phyloP scores from a whole-genome alignment of 2,888 invertebrate species.

The Parnassius glacialis region DNA sequence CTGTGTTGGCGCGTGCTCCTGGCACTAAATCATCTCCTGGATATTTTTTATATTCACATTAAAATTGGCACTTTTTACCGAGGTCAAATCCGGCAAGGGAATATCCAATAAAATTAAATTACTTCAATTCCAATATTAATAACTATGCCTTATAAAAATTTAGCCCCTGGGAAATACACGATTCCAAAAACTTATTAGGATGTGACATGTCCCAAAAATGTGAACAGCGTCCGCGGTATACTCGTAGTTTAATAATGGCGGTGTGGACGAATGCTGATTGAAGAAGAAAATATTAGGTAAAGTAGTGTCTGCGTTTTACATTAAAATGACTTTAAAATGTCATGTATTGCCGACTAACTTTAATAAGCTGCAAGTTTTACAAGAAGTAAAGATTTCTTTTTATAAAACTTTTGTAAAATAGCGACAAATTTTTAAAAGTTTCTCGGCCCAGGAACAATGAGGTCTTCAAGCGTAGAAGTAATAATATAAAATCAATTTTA shows the following conservation, averaged over 20 bases:
- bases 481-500: background rate
- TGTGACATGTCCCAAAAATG: background rate
- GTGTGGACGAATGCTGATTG: background rate
- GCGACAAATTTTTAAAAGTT: conserved; percentile 17
- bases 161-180: too few relatives aligned
- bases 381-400: conserved; percentile 9
- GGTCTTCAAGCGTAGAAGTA: background rate
- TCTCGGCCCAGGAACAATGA: conserved; percentile 3
- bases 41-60: too few relatives aligned
- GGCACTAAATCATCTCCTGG: too few relatives aligned
- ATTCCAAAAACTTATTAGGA: too few relatives aligned
- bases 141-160: too few relatives aligned
- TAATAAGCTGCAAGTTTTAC: conserved; percentile 13
- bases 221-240: background rate
- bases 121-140: too few relatives aligned
- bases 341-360: conserved; percentile 11
- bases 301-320: background rate
- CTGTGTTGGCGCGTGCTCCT: too few relatives aligned
- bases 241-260: background rate
- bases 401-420: conserved; percentile 15
- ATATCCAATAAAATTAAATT: too few relatives aligned
- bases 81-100: accelerated
- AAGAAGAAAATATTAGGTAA: background rate
- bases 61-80: too few relatives aligned
- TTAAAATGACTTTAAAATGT: background rate